Evolutionary conservation across 2,113 vertebrate genomes (phyloP), one percentile per base, ranked within the genome.

Genomic region (Colius striatus): DNA sequence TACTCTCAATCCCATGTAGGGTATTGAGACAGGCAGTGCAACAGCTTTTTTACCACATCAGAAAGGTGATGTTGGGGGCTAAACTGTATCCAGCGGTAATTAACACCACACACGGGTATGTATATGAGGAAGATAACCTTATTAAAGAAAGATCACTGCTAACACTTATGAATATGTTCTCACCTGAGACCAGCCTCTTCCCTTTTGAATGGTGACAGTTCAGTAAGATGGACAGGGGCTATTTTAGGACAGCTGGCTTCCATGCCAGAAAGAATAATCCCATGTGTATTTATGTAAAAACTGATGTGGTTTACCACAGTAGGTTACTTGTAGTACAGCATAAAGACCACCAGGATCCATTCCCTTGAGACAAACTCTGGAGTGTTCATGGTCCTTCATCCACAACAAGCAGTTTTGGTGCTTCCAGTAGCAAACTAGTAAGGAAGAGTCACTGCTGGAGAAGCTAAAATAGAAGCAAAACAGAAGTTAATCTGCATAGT

Each of bases 1-100:
- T 14, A 62, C 19, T 15, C 25, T 62, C 4, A 4, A 13, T 36
- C 19, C 8, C 9, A 17, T 1, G 2, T 5, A 34, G 17, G 12
- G 22, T 1, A 0, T 51, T 84, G 17, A 74, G 30, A 54, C 51
- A 61, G 43, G 32, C 1, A 3, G 32, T 50, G 36, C 26, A 34
- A 45, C 18, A 43, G 32, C 17, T 47, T 54, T 60, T 70, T 27
- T n/a, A 41, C 66, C 19, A 21, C 36, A 58, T 16, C 54, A 68
- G 21, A 88, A 84, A 21, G 27, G 16, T 18, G 16, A 22, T 55
- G 8, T 2, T 58, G 34, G 43, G 25, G 16, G 18, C 47, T 78
- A 41, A 51, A 8, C 19, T 63, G 11, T 66, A n/a, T 48, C 20
- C 43, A 57, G 48, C 34, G 20, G 17, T 45, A 34, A 66, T 58